Evolutionary conservation across 2,113 vertebrate species (phyloP).

Genomic region (Anhinga rufa): DNA sequence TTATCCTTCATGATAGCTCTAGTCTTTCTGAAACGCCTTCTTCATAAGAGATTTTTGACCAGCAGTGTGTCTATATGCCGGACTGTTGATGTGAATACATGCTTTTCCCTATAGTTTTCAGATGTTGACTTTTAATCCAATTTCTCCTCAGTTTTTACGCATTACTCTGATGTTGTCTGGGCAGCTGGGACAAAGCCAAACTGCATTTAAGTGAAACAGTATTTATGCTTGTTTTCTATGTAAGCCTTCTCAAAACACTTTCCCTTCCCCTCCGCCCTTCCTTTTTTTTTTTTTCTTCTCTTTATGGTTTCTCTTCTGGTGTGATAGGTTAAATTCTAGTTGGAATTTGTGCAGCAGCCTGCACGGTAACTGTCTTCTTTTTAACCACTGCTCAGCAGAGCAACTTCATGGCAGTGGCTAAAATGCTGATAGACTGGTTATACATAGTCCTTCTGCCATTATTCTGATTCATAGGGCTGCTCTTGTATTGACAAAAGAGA

Average conservation of each 20-base stretch:
- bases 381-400: neutral
- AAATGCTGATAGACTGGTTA: neutral
- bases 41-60: neutral
- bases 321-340: neutral
- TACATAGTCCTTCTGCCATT: neutral
- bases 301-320: neutral
- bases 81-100: neutral
- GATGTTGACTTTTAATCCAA: conserved; percentile 6
- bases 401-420: neutral
- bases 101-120: neutral
- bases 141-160: neutral
- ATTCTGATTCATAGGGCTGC: neutral
- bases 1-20: neutral
- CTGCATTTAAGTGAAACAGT: neutral
- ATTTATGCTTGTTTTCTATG: neutral
- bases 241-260: neutral
- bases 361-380: neutral
- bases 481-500: neutral
- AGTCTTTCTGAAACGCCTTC: neutral
- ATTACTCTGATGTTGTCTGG: neutral
- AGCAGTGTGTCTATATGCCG: neutral
- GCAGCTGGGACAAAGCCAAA: neutral
- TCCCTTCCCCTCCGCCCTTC: too few relatives aligned
- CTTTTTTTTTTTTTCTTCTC: too few relatives aligned
- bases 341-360: neutral